phyloP scores from a whole-genome alignment of 1,140 invertebrate genomes.

The Psix sp. region DNA sequence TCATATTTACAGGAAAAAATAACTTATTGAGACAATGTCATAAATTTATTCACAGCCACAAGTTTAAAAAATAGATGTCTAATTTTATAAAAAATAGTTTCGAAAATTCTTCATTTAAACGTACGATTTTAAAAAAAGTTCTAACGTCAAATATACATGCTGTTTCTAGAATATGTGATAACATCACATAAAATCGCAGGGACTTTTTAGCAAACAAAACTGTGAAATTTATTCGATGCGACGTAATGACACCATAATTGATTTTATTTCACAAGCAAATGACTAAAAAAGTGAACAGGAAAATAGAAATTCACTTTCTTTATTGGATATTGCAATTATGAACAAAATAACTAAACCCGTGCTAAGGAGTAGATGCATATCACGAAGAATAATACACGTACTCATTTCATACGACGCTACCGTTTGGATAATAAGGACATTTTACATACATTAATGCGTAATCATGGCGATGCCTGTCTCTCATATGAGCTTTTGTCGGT shows the following conservation, averaged over 20 bases:
- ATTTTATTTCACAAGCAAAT: slow-evolving; percentile 15
- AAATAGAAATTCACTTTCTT: slow-evolving; percentile 39
- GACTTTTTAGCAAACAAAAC: background rate
- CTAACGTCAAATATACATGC: too few species aligned
- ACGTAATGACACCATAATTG: slow-evolving; percentile 36
- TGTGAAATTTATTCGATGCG: slow-evolving; percentile 26
- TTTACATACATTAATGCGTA: slow-evolving; percentile 75
- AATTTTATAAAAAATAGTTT: too few species aligned
- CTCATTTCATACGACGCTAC: slow-evolving; percentile 58
- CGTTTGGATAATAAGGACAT: slow-evolving; percentile 72
- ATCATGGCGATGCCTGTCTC: slow-evolving; percentile 62
- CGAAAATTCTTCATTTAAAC: too few species aligned
- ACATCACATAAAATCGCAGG: too few species aligned
- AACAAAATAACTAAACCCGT: background rate
- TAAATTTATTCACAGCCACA: too few species aligned
- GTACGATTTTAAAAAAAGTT: too few species aligned
- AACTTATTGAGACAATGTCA: too few species aligned
- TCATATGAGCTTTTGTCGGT: slow-evolving; percentile 55
- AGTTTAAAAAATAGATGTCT: too few species aligned
- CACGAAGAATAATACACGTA: slow-evolving; percentile 50
- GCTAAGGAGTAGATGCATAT: slow-evolving; percentile 64
- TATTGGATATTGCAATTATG: slow-evolving; percentile 10
- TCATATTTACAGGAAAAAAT: too few species aligned
- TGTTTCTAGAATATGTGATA: too few species aligned
- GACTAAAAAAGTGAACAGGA: slow-evolving; percentile 7